Conservation (phyloP, 2,888 invertebrate genomes). For the Polymixis flavicincta region DNA sequence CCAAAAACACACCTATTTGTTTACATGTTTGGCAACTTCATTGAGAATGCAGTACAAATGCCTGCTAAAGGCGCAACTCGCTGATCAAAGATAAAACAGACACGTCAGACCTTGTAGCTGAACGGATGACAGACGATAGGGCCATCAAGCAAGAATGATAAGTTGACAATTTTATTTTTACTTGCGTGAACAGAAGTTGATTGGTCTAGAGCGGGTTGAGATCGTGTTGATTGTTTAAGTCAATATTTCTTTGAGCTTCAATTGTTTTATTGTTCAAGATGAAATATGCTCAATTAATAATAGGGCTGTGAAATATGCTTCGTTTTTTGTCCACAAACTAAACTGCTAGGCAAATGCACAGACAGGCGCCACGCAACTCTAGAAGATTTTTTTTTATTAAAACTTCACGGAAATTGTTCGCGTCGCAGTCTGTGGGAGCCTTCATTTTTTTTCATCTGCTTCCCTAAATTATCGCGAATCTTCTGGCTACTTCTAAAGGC, state of each 20-base stretch:
- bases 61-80: constrained; percentile 13
- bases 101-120: constrained; percentile 49
- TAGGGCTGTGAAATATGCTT: neutral
- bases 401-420: too few species aligned
- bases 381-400: too few species aligned
- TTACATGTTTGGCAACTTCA: neutral
- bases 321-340: neutral
- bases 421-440: too few species aligned
- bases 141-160: constrained; percentile 46
- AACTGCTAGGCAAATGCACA: neutral
- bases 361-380: too few species aligned
- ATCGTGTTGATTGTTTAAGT: constrained; percentile 20
- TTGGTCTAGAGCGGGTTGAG: constrained; percentile 10
- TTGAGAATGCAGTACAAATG: neutral
- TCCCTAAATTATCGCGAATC: neutral
- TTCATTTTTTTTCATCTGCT: too few species aligned
- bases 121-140: constrained; percentile 52
- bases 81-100: constrained; percentile 55
- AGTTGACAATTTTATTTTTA: constrained; percentile 40
- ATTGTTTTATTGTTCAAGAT: neutral
- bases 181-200: constrained; percentile 30
- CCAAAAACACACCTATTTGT: neutral
- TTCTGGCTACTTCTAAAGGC: neutral
- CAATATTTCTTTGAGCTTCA: constrained; percentile 7
- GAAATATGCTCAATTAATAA: neutral